Evolutionary conservation across 2,888 invertebrate species (phyloP), one percentile per base, ranked within the genome.

Genomic region (Cerceris ruficornis): DNA sequence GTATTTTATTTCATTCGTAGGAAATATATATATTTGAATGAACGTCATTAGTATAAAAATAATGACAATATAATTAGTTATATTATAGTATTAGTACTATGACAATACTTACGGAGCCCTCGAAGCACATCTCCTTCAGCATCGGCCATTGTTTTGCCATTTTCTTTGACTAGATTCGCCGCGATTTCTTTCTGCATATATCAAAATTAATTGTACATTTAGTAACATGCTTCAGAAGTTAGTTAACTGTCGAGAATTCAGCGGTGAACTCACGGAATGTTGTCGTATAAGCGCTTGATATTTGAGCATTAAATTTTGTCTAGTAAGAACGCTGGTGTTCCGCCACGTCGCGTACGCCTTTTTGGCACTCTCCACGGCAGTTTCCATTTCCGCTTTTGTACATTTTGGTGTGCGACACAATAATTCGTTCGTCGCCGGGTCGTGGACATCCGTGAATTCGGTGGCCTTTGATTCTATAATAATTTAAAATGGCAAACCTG

Each of bases 121-220:
- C 99, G 95, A 75, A 98, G 95, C 2, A 99, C 99, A 93, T 99
- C 99, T 52, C 99, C 99, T 92, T 99, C 98, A 0, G 99, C 99
- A 93, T 99, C 99, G 11, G 96, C 95, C 81, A 98, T 93, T 0
- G 99, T 99, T 92, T 99, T 99, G 69, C 99, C 99, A 93, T 99
- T 99, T 92, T 99, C 99, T 86, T 94, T 93, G 1, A 99, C 99
- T 78, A 99, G 97, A 92, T 96, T 98, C 81, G 96, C 96, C 0
- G 99, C 98, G 84, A 99, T 92, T 91, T 96, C 96, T 93, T 96
- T 95, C 94, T 95, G 84, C n/a, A 89, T 79, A 60, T 0, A 74
- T 50, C 59, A 13, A 13, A 13, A 7, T n/a, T 0, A 9, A 6
- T 50, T n/a, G 13, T 43, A 17, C 42, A 41, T 46, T 2, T 9